Evolutionary conservation across 1,140 invertebrate genomes (phyloP).

Genomic region (Bombus balteatus): DNA sequence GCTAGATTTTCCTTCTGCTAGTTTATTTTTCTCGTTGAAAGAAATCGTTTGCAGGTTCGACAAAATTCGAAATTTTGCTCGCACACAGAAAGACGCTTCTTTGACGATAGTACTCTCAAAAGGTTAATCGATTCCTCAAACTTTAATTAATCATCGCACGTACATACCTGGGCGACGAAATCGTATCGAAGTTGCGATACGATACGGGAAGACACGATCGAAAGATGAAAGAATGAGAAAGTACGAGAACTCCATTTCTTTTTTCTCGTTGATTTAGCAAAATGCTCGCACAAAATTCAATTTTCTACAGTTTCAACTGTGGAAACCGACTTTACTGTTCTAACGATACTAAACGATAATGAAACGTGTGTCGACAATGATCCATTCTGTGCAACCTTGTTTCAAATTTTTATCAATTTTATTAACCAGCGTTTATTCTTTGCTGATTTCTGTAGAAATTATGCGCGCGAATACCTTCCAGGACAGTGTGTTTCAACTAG

Average conservation of each 20-base stretch:
- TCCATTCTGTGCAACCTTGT: neutral
- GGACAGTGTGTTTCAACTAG: slow-evolving; percentile 18
- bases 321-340: neutral
- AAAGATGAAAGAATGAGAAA: neutral
- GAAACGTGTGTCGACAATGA: neutral
- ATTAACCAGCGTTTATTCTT: neutral
- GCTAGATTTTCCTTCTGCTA: neutral
- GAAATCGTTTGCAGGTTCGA: neutral
- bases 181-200: too few species aligned
- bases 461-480: neutral
- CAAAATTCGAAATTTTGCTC: neutral
- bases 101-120: neutral
- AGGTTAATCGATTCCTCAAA: slow-evolving; percentile 8
- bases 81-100: slow-evolving; percentile 3
- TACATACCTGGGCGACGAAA: neutral
- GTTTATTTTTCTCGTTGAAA: neutral
- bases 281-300: neutral
- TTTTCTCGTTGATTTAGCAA: too few species aligned
- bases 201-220: neutral
- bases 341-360: neutral
- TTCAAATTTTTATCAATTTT: neutral
- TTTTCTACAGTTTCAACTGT: neutral
- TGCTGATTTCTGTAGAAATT: neutral
- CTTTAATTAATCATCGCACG: neutral
- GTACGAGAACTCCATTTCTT: too few species aligned